Conservation (phyloP, 2,888 invertebrate genomes). For the Zele albiditarsus region DNA sequence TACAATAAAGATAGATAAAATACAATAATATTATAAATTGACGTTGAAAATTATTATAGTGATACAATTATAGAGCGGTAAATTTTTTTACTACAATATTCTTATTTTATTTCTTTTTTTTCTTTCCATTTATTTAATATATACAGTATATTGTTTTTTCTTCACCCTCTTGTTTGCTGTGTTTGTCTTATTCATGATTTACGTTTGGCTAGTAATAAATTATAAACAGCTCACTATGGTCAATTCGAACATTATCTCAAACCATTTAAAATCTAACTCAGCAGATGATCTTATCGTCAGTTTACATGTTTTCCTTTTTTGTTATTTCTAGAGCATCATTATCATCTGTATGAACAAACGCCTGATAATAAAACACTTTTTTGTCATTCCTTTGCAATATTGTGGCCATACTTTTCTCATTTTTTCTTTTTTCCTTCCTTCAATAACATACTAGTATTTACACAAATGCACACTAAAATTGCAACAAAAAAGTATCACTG, state of each 20-base stretch:
- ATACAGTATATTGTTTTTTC: constrained; percentile 47
- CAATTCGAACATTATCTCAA: constrained; percentile 37
- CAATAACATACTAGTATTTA: constrained; percentile 59
- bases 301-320: constrained; percentile 27
- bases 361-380: constrained; percentile 16
- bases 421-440: not conserved
- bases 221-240: constrained; percentile 65
- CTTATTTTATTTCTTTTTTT: constrained; percentile 48
- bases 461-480: constrained; percentile 64
- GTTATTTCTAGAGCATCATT: constrained; percentile 2
- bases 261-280: constrained; percentile 47
- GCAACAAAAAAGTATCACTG: constrained; percentile 42
- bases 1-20: constrained; percentile 39
- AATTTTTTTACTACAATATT: constrained; percentile 24
- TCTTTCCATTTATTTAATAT: constrained; percentile 44
- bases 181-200: constrained; percentile 51
- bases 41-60: constrained; percentile 6
- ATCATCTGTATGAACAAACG: constrained; percentile 5
- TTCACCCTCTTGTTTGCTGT: constrained; percentile 35
- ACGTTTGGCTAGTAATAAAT: constrained; percentile 65
- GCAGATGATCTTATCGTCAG: constrained; percentile 37
- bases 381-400: constrained; percentile 35
- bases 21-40: constrained; percentile 32
- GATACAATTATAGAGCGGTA: constrained; percentile 28
- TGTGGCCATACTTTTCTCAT: constrained; percentile 41